phyloP scores from a whole-genome alignment of 2,888 invertebrate genomes.

The Odontocerum albicorne region DNA sequence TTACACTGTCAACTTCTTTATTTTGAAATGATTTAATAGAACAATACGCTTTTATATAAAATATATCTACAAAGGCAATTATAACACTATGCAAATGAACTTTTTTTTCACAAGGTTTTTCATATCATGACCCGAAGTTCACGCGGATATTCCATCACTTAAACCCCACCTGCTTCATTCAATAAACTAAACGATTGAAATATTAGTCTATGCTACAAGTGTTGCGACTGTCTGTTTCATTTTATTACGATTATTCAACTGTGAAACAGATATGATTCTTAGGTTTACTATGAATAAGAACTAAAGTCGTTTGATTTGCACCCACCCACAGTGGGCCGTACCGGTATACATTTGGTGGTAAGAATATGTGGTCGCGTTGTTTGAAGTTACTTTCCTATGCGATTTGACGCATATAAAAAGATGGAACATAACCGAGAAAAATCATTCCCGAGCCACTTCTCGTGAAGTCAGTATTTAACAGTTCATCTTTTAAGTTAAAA shows the following conservation, averaged over 20 bases:
- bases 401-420: constrained; percentile 37
- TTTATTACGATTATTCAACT: constrained; percentile 9
- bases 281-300: background rate
- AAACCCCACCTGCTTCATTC: background rate
- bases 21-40: no score
- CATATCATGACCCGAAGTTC: no score
- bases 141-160: background rate
- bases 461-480: constrained; percentile 23
- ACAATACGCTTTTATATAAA: no score
- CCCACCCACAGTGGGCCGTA: constrained; percentile 6
- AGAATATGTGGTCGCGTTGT: constrained; percentile 27
- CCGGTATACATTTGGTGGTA: constrained; percentile 26
- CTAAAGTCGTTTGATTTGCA: constrained; percentile 1
- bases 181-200: background rate
- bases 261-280: background rate
- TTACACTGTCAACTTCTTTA: no score
- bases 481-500: constrained; percentile 12
- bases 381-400: constrained; percentile 34
- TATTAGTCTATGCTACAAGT: background rate
- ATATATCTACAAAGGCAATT: no score
- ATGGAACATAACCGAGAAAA: constrained; percentile 31
- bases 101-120: no score
- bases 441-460: constrained; percentile 34
- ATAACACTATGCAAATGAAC: no score
- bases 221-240: no score